phyloP scores from a whole-genome alignment of 2,113 vertebrate genomes.

The Andinoacara biseriatus region DNA sequence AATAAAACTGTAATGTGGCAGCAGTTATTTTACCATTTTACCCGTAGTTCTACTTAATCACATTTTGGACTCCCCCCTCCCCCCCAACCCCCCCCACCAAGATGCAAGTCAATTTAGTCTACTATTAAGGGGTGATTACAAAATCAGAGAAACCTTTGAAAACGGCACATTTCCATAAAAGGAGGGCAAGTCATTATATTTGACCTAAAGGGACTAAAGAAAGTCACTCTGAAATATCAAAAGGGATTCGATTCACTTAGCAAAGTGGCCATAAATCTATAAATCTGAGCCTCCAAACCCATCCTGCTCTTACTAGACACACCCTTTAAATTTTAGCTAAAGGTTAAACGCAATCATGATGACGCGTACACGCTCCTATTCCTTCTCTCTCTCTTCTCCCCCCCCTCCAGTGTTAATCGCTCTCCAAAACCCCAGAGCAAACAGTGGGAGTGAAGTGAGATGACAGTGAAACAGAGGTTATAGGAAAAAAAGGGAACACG shows the following conservation, averaged over 20 bases:
- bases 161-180: conserved; percentile 58
- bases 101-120: conserved; percentile 36
- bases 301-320: conserved; percentile 64
- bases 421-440: conserved; percentile 44
- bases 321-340: conserved; percentile 77
- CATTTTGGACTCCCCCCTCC: conserved; percentile 11
- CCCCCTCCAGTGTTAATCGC: conserved; percentile 42
- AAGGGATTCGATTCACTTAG: conserved; percentile 48
- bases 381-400: conserved; percentile 25
- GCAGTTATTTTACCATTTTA: conserved; percentile 13
- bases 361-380: conserved; percentile 51
- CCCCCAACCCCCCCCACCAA: not conserved
- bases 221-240: conserved; percentile 58
- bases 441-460: conserved; percentile 40
- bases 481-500: conserved; percentile 18
- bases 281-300: conserved; percentile 55
- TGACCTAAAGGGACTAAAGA: conserved; percentile 57
- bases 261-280: conserved; percentile 52
- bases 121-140: conserved; percentile 40
- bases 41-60: conserved; percentile 8
- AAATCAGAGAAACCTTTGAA: conserved; percentile 49
- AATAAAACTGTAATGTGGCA: conserved; percentile 13
- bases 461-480: conserved; percentile 31
- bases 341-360: conserved; percentile 74
- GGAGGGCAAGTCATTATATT: conserved; percentile 53